Conservation (phyloP, 1,140 invertebrate genomes). For the Drosophila subpulchrella region DNA sequence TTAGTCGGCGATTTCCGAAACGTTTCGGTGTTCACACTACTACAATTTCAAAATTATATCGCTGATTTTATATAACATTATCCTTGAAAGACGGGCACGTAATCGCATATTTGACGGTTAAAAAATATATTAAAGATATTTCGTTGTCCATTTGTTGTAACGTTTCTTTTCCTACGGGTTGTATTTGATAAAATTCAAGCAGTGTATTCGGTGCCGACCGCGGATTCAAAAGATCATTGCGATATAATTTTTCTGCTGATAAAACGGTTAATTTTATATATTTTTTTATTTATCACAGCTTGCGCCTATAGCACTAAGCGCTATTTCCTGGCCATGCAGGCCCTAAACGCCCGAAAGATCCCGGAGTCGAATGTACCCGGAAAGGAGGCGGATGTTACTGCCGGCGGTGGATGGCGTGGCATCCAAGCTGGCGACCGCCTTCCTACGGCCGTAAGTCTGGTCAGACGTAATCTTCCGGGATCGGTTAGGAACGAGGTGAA, state of each 20-base stretch:
- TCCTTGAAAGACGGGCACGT: too few relatives aligned
- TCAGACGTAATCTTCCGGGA: background rate
- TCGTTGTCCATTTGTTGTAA: too few relatives aligned
- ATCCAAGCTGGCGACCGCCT: background rate
- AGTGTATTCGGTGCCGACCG: too few relatives aligned
- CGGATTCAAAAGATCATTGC: too few relatives aligned
- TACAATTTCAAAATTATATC: too few relatives aligned
- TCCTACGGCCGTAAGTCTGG: background rate
- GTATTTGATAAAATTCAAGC: too few relatives aligned
- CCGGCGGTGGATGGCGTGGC: background rate
- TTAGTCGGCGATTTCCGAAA: background rate
- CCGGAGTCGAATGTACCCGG: background rate
- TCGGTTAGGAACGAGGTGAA: background rate
- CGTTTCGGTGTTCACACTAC: background rate
- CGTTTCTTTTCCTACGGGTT: too few relatives aligned
- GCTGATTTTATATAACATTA: too few relatives aligned
- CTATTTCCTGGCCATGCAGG: background rate
- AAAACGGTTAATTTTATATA: too few relatives aligned
- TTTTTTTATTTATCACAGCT: background rate
- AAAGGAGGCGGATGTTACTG: background rate
- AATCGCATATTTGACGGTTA: too few relatives aligned
- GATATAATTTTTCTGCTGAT: too few relatives aligned
- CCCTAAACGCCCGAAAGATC: background rate
- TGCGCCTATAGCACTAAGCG: background rate
- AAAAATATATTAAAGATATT: too few relatives aligned